Evolutionary conservation across 2,113 vertebrate species (phyloP).

Genomic region (Ceratotherium simum): DNA sequence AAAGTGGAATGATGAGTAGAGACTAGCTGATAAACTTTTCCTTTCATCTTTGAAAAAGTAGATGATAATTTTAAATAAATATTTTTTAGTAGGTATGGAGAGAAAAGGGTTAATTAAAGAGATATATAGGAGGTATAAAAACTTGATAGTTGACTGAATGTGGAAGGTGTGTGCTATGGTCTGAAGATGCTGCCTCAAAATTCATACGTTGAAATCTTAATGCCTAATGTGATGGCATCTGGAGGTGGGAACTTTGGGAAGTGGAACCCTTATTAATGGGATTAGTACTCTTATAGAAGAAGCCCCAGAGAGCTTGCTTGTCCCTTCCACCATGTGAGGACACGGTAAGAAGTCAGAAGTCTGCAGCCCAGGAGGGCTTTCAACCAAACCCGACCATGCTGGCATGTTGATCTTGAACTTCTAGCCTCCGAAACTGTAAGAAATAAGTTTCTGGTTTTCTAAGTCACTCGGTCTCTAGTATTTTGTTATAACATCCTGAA

Average conservation of each 20-base stretch:
- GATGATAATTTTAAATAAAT: not conserved
- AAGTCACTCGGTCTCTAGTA: not conserved
- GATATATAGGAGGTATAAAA: not conserved
- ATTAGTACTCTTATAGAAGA: not conserved
- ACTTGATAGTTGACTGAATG: not conserved
- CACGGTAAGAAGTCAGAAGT: not conserved
- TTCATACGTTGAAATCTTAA: not conserved
- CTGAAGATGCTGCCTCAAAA: not conserved
- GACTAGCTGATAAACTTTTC: not conserved
- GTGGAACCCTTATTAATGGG: not conserved
- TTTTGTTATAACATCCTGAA: not conserved
- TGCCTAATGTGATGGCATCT: not conserved
- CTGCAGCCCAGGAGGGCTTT: not conserved
- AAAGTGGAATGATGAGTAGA: not conserved
- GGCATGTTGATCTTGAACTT: not conserved
- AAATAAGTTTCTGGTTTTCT: not conserved
- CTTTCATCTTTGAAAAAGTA: not conserved
- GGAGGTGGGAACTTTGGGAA: not conserved
- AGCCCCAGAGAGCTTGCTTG: not conserved
- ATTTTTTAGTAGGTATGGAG: not conserved
- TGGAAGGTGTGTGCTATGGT: not conserved
- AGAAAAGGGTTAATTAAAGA: not conserved
- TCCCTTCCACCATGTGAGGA: not conserved
- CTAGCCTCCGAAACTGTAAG: not conserved
- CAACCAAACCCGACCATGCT: not conserved